A percentile compares a stretch with the other conserved stretches of the same genome.
These are phyloP conservation scores for Hoplodrina ambigua DNA, from an alignment of 2,888 invertebrate genomes.

Conservation along the genomic window DNA sequence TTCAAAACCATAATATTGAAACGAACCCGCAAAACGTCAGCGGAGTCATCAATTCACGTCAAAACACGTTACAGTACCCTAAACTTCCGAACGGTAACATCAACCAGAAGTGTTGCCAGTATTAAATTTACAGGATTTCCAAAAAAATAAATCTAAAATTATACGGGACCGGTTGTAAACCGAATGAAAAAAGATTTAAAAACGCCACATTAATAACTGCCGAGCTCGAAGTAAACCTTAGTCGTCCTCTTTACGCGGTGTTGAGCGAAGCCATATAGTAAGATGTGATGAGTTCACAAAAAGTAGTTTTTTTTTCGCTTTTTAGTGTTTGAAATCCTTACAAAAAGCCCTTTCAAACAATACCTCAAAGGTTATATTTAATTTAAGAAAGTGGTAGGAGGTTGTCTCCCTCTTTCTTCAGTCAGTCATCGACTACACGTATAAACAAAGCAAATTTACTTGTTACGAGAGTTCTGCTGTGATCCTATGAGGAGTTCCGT, in stretches of 20 bases:
- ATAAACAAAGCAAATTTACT: too few species aligned
- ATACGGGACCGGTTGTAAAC: constrained; percentile 49
- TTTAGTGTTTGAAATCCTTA: too few species aligned
- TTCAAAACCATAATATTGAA: constrained; percentile 6
- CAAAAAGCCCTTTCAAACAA: too few species aligned
- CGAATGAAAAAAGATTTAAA: constrained; percentile 70
- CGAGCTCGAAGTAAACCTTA: constrained; percentile 46
- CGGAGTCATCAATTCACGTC: constrained; percentile 43
- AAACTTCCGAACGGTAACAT: constrained; percentile 12
- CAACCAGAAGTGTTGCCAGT: constrained; percentile 16
- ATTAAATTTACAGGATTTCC: constrained; percentile 8
- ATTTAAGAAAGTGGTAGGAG: too few species aligned
- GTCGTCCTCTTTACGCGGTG: constrained; percentile 59
- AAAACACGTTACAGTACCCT: constrained; percentile 3
- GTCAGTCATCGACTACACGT: too few species aligned
- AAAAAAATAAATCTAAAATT: constrained; percentile 40
- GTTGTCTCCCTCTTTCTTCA: too few species aligned
- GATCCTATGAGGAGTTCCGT: too few species aligned
- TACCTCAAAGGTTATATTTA: too few species aligned
- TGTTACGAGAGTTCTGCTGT: too few species aligned
- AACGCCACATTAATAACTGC: constrained; percentile 63
- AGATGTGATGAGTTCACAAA: background rate
- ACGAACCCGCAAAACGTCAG: constrained; percentile 18
- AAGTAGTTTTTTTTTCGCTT: too few species aligned
- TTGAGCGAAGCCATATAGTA: constrained; percentile 1